phyloP scores from a whole-genome alignment of 2,797 vertebrate genomes.

The Scyliorhinus canicula region DNA sequence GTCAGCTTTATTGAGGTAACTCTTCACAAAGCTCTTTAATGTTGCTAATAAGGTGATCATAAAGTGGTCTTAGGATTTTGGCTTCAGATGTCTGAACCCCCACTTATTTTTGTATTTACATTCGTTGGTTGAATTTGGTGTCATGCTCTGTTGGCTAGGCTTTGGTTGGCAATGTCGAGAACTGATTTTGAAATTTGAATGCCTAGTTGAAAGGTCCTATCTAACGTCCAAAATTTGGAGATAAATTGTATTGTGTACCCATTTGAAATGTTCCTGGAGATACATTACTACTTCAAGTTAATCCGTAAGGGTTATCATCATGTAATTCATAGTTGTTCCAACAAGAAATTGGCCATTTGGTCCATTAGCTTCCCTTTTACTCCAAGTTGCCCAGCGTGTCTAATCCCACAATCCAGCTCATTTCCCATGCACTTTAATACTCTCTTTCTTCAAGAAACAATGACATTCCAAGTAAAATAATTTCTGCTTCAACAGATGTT shows the following conservation, averaged over 20 bases:
- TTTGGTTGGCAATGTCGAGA: neutral
- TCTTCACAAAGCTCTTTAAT: no score
- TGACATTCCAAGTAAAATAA: neutral
- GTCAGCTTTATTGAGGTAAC: neutral
- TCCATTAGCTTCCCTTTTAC: neutral
- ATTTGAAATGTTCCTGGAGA: neutral
- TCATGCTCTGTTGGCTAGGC: neutral
- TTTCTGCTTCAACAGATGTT: neutral
- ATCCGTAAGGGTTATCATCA: neutral
- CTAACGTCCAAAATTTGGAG: neutral
- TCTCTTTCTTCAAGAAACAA: no score
- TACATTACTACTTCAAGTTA: neutral
- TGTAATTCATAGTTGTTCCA: neutral
- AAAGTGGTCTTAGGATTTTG: neutral
- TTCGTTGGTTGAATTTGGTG: neutral
- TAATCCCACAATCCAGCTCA: neutral
- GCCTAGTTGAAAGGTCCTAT: neutral
- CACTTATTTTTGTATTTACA: neutral
- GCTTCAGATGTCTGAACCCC: no score
- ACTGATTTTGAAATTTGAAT: neutral
- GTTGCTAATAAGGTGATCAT: neutral
- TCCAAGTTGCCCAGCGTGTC: neutral
- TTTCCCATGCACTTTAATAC: neutral
- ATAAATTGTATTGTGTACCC: neutral
- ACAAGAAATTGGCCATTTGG: neutral